These are phyloP conservation scores for Xiphydria camelus DNA, from an alignment of 2,888 invertebrate genomes.

Conservation along the genomic window DNA sequence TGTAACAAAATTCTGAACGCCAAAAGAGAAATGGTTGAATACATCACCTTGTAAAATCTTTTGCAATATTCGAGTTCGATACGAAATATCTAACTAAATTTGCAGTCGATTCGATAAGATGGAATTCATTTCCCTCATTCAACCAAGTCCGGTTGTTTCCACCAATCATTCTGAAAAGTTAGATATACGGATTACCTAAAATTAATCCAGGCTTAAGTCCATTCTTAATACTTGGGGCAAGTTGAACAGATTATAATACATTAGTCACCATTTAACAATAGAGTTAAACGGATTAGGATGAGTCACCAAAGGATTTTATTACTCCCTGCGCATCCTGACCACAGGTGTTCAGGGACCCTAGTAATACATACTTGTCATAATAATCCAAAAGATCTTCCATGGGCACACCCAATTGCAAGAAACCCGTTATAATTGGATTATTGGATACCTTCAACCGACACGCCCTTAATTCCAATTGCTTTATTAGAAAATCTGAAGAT, in stretches of 20 bases:
- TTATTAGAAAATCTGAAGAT: slow-evolving; percentile 74
- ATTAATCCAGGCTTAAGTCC: too few species aligned
- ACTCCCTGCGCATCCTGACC: too few species aligned
- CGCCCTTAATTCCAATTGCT: slow-evolving; percentile 76
- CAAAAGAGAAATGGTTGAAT: too few species aligned
- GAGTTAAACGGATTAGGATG: too few species aligned
- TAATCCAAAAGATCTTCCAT: slow-evolving; percentile 78
- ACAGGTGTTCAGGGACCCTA: too few species aligned
- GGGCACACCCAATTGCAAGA: slow-evolving; percentile 77
- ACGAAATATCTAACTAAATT: slow-evolving; percentile 73
- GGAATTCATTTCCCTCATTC: slow-evolving; percentile 81
- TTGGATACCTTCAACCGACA: slow-evolving; percentile 73
- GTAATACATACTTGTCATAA: slow-evolving; percentile 71
- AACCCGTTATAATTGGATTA: slow-evolving; percentile 75
- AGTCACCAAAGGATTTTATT: too few species aligned
- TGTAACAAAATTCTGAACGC: background rate
- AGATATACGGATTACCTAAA: too few species aligned
- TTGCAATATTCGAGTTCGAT: slow-evolving; percentile 65
- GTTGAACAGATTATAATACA: too few species aligned
- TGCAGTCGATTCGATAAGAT: slow-evolving; percentile 78
- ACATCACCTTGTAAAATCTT: slow-evolving; percentile 59
- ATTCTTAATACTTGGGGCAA: too few species aligned
- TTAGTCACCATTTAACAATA: too few species aligned
- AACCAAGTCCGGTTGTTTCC: slow-evolving; percentile 87
- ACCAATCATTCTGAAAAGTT: slow-evolving; percentile 71